Percentiles rank a stretch among this genome's conserved stretches.
phyloP scores from a whole-genome alignment of 2,888 invertebrate genomes.

The Cantharis rustica region DNA sequence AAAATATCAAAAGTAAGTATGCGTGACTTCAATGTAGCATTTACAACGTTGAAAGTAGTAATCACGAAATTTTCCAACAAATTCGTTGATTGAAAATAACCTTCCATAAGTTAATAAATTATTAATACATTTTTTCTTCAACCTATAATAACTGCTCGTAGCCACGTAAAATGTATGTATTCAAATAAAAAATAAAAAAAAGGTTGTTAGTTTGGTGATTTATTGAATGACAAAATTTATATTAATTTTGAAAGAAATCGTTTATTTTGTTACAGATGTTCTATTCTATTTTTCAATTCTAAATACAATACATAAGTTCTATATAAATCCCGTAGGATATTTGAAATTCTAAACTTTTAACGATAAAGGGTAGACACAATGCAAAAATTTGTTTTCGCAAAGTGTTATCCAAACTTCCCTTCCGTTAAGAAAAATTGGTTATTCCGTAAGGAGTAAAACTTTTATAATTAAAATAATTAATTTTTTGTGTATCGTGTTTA shows the following conservation, averaged over 20 bases:
- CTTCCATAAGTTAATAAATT: background rate
- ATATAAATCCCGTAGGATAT: slow-evolving; percentile 8
- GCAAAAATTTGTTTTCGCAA: slow-evolving; percentile 9
- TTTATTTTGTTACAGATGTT: slow-evolving; percentile 9
- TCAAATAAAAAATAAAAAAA: background rate
- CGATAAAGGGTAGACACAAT: slow-evolving; percentile 1
- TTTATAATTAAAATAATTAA: background rate
- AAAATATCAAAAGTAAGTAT: background rate
- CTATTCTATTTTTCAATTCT: slow-evolving; percentile 11
- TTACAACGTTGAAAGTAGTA: background rate
- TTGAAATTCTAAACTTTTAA: slow-evolving; percentile 8
- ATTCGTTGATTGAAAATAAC: background rate
- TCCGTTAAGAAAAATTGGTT: background rate
- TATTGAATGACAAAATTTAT: background rate
- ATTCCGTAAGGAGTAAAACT: background rate
- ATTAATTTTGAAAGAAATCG: background rate
- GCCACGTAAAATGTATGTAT: background rate
- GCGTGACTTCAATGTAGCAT: background rate
- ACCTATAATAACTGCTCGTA: background rate
- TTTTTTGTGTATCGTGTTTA: background rate
- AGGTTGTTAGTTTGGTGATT: background rate
- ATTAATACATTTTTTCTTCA: background rate
- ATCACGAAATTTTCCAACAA: background rate
- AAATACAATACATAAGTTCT: slow-evolving; percentile 11
- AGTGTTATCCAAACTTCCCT: slow-evolving; percentile 2